Percentiles rank a stretch among this genome's conserved stretches.
Conservation (phyloP, 2,888 invertebrate genomes). For the Troides oblongomaculatus region DNA sequence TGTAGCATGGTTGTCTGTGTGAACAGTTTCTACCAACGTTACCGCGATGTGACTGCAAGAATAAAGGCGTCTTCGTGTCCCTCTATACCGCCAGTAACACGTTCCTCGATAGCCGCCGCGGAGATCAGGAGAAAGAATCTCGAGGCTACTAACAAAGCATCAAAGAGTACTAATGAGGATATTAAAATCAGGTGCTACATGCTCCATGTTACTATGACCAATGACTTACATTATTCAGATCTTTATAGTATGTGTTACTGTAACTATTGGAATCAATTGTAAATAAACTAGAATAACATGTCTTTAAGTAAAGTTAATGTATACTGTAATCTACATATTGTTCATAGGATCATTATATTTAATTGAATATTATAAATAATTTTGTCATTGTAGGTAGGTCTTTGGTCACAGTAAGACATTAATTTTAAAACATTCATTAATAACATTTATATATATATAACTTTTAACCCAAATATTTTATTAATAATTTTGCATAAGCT, state of each 20-base stretch:
- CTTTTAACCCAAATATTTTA: constrained; percentile 8
- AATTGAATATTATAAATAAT: not conserved
- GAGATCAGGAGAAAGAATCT: constrained; percentile 55
- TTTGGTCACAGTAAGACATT: constrained; percentile 22
- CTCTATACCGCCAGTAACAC: constrained; percentile 83
- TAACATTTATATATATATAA: constrained; percentile 7
- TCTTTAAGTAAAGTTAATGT: too few species aligned
- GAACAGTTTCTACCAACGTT: constrained; percentile 93
- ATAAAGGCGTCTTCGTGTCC: constrained; percentile 92
- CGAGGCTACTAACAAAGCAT: constrained; percentile 63
- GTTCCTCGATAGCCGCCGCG: constrained; percentile 55
- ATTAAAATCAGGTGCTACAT: constrained; percentile 71
- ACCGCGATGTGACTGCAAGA: constrained; percentile 92
- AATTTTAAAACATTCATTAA: constrained; percentile 14
- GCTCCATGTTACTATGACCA: constrained; percentile 41
- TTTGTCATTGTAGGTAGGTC: not conserved
- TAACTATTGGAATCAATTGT: not conserved
- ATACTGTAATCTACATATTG: not conserved
- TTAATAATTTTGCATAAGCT: constrained; percentile 25
- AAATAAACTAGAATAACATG: too few species aligned
- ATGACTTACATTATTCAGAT: constrained; percentile 29
- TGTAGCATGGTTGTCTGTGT: constrained; percentile 48
- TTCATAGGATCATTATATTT: not conserved
- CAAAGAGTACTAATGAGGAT: constrained; percentile 66
- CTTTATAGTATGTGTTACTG: not conserved